Conservation (phyloP, 2,888 invertebrate genomes). For the Synergus umbraculus region DNA sequence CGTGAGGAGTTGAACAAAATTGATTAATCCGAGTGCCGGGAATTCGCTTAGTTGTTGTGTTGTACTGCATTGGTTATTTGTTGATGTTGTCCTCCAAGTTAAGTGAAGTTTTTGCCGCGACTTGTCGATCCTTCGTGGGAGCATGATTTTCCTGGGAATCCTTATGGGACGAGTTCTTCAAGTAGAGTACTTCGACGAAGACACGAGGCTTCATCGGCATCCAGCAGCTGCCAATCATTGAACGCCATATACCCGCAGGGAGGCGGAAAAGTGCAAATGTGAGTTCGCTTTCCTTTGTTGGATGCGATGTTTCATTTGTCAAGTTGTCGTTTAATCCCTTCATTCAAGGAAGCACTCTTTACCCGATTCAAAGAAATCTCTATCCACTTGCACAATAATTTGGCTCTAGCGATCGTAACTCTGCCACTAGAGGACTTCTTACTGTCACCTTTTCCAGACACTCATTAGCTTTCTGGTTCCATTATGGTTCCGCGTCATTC, state of each 20-base stretch:
- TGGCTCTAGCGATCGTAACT: neutral
- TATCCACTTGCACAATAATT: constrained; percentile 1
- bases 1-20: constrained; percentile 42
- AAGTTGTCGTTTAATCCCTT: constrained; percentile 32
- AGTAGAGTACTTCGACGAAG: constrained; percentile 23
- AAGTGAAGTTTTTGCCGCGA: constrained; percentile 31
- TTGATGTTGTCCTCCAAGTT: constrained; percentile 22
- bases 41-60: constrained; percentile 28
- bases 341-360: constrained; percentile 21
- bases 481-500: neutral
- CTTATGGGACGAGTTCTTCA: constrained; percentile 50
- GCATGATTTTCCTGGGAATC: constrained; percentile 54
- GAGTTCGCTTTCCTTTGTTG: constrained; percentile 34
- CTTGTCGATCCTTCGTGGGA: constrained; percentile 41
- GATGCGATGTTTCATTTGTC: constrained; percentile 39
- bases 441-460: neutral
- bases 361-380: neutral
- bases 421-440: neutral
- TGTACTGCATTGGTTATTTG: constrained; percentile 27
- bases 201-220: constrained; percentile 35
- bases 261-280: constrained; percentile 40
- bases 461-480: constrained; percentile 2
- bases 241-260: constrained; percentile 7
- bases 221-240: constrained; percentile 37
- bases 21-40: constrained; percentile 19